Percentiles rank a stretch among this genome's conserved stretches.
phyloP scores from a whole-genome alignment of 1,140 invertebrate genomes.

The Melipona quadrifasciata region DNA sequence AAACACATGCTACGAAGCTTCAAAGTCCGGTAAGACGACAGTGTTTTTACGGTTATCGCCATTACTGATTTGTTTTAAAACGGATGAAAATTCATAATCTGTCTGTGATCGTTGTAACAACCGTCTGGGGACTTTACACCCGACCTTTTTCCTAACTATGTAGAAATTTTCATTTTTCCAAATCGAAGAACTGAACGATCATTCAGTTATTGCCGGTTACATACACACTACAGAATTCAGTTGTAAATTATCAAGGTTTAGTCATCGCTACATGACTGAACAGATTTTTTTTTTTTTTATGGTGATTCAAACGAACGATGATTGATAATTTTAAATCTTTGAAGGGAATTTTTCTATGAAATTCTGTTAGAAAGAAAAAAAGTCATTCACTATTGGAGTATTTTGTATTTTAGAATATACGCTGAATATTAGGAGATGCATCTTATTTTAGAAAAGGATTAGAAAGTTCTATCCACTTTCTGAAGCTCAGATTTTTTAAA shows the following conservation, averaged over 20 bases:
- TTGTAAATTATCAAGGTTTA: background rate
- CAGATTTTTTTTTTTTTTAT: too few species aligned
- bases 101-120: background rate
- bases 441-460: background rate
- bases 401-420: too few species aligned
- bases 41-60: constrained; percentile 10
- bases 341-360: background rate
- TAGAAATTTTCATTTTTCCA: background rate
- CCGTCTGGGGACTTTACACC: constrained; percentile 7
- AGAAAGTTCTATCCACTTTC: background rate
- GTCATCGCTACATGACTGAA: background rate
- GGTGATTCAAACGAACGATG: too few species aligned
- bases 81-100: background rate
- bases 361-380: background rate
- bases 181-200: background rate
- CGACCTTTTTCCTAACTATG: background rate
- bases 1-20: constrained; percentile 13
- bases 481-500: background rate
- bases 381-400: background rate
- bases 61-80: background rate
- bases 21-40: constrained; percentile 37
- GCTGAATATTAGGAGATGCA: background rate
- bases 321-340: too few species aligned
- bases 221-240: background rate
- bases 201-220: background rate